These are phyloP conservation scores for Pentalonia nigronervosa DNA, from an alignment of 1,140 invertebrate genomes.

Conservation along the genomic window DNA sequence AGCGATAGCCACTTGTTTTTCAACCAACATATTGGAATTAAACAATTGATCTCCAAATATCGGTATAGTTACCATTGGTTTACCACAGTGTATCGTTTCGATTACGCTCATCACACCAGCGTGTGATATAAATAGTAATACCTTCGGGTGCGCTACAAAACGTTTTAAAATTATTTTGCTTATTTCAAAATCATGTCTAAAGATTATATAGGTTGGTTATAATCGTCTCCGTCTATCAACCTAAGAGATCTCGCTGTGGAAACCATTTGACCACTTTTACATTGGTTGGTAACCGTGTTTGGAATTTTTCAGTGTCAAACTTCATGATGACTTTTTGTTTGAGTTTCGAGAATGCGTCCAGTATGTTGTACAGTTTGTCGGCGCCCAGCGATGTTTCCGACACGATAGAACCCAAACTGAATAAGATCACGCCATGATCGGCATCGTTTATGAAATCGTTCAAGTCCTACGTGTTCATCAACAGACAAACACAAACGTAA, in stretches of 20 bases:
- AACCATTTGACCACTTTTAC: conserved; percentile 72
- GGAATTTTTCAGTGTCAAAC: conserved; percentile 67
- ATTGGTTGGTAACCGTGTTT: conserved; percentile 62
- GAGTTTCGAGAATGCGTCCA: conserved; percentile 62
- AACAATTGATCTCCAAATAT: conserved; percentile 63
- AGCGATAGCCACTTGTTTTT: conserved; percentile 36
- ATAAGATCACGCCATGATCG: conserved; percentile 71
- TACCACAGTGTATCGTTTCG: conserved; percentile 69
- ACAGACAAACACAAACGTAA: not conserved
- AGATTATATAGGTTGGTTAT: not conserved
- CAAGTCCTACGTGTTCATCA: conserved; percentile 66
- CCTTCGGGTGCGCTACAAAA: conserved; percentile 67
- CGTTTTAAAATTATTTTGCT: not conserved
- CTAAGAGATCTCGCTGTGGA: conserved; percentile 70
- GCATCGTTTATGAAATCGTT: conserved; percentile 69
- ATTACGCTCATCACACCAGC: conserved; percentile 70
- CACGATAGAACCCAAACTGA: conserved; percentile 70
- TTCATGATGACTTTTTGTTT: conserved; percentile 74
- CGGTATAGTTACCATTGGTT: conserved; percentile 68
- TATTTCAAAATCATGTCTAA: not conserved
- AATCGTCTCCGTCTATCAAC: conserved; percentile 62
- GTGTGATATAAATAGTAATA: conserved; percentile 70
- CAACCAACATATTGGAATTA: conserved; percentile 60
- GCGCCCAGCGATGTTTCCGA: not conserved
- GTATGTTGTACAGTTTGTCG: conserved; percentile 42